Evolutionary conservation across 2,797 vertebrate species (phyloP), one percentile per base, ranked within the genome.

Genomic region (Gymnoscopelus microlampas): DNA sequence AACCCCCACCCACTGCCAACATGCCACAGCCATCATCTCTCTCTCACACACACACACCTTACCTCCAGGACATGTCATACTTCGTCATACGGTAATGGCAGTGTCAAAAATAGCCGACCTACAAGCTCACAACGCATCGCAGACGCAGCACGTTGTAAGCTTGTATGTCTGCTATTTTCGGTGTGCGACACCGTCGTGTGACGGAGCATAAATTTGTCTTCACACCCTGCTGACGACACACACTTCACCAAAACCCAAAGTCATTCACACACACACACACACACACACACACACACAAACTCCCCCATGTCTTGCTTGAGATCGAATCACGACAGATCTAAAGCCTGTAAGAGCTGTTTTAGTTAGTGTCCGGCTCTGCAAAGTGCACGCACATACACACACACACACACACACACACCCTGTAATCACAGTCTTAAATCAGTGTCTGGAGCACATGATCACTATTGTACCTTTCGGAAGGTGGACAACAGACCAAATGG

Each of bases 271-370:
- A 44, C 60, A 59, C 68, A 11, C 13, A 44, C 48, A 6, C 3
- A 12, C 49, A 61, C 12, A 48, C 47, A 48, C 55, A 13, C 13
- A 10, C 14, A 48, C 39, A 48, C 59, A 23, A 70, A 11, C 48
- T 61, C 53, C 14, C 26, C 14, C 26, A 15, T 53, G 14, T 44
- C 68, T 44, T 11, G 14, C 6, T 59, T 44, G 32, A 32, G 63
- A 58, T 86, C 74, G 66, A 5, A 63, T 77, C 74, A 71, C 82
- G 35, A 57, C 0, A 57, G 15, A 11, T 56, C 56, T 60, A 53
- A 54, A 62, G 26, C 62, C 61, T 57, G 26, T 55, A 23, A 19
- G 66, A 73, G 53, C 74, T 57, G 59, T 12, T 70, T 65, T 0
- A 13, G 64, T 39, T 13, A 15, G 74, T 68, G 65, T 81, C 79